Evolutionary conservation across 2,113 vertebrate genomes (phyloP).

Genomic region (Mastomys coucha): DNA sequence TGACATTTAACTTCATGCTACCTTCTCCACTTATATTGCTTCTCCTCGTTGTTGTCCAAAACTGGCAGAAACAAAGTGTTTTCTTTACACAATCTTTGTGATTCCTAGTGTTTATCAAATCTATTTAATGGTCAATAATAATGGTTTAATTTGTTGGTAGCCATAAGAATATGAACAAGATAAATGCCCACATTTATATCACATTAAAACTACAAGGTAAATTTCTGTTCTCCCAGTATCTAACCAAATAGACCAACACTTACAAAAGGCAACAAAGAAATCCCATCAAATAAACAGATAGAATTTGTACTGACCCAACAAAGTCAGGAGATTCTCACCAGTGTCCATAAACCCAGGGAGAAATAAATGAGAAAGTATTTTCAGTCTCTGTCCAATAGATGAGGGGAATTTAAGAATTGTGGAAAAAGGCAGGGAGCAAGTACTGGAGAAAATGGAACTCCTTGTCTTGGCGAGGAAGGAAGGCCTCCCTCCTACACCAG

Average conservation of each 20-base stretch:
- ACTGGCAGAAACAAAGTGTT: neutral
- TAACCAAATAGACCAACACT: neutral
- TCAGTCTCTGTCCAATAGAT: neutral
- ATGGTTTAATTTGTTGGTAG: neutral
- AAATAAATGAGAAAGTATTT: neutral
- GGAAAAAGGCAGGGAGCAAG: neutral
- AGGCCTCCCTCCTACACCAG: neutral
- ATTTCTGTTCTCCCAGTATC: neutral
- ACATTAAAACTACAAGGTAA: neutral
- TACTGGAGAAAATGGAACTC: neutral
- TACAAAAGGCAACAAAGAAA: slow-evolving; percentile 31
- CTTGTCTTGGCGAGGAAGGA: neutral
- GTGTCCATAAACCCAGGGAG: accelerated
- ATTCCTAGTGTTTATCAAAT: neutral
- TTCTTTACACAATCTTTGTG: neutral
- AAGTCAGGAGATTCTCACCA: neutral
- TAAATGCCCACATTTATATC: neutral
- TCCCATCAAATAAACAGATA: neutral
- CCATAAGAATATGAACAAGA: neutral
- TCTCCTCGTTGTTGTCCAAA: neutral
- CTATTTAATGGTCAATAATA: neutral
- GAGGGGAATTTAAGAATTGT: accelerated
- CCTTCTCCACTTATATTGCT: neutral
- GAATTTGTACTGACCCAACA: accelerated
- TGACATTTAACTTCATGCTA: neutral